These are phyloP conservation scores for Hydra vulgaris DNA, from an alignment of 30 jellyfish, hydroid and myxozoan genomes.

Conservation along the genomic window DNA sequence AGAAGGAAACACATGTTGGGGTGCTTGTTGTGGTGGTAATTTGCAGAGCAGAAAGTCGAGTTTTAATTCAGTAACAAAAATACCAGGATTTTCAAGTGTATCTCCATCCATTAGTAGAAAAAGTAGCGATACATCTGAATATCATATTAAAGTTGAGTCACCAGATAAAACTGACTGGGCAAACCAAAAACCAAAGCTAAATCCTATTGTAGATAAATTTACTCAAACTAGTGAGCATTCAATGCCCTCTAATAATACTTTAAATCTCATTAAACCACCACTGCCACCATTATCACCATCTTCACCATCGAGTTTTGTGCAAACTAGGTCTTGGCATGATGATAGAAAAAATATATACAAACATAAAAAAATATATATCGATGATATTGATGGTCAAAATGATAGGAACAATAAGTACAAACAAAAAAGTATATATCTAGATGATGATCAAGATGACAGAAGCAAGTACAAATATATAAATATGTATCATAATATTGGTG, in stretches of 20 bases:
- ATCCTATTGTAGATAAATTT: background rate
- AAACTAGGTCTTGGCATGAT: conserved; percentile 32
- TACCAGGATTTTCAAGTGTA: background rate
- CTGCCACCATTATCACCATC: background rate
- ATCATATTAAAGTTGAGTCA: too few relatives aligned
- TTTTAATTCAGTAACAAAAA: conserved; percentile 5
- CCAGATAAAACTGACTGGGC: too few relatives aligned
- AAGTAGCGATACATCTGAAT: background rate
- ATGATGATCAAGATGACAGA: too few relatives aligned
- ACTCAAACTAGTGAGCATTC: background rate
- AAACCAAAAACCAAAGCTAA: too few relatives aligned
- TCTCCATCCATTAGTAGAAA: background rate
- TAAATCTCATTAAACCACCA: background rate
- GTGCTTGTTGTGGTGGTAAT: background rate
- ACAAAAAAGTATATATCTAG: too few relatives aligned
- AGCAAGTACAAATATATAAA: too few relatives aligned
- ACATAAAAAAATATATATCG: too few relatives aligned
- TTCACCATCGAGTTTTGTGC: too few relatives aligned
- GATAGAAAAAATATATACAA: conserved; percentile 3
- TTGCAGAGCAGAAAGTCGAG: background rate
- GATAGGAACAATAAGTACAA: too few relatives aligned
- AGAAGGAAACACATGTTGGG: conserved; percentile 20
- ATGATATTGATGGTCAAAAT: too few relatives aligned
- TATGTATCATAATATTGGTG: too few relatives aligned
- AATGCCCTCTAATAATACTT: background rate